Evolutionary conservation across 2,797 vertebrate species (phyloP).

Genomic region (Cryptoblepharus egeriae): DNA sequence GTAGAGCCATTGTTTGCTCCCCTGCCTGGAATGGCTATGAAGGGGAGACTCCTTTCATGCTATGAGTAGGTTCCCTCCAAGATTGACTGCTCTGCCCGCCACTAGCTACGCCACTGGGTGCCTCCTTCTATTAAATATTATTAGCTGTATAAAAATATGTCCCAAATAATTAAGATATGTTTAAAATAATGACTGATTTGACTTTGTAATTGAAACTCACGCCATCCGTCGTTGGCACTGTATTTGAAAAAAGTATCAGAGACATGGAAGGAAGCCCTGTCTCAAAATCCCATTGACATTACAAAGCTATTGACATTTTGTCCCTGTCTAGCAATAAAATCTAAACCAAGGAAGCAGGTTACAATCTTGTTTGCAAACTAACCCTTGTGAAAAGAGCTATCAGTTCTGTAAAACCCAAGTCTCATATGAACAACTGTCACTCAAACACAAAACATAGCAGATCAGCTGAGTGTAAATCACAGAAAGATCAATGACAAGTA

Average conservation of each 20-base stretch:
- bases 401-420: slow-evolving; percentile 40
- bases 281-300: slow-evolving; percentile 9
- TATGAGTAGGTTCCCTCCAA: too few species aligned
- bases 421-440: slow-evolving; percentile 38
- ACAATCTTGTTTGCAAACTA: slow-evolving; percentile 48
- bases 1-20: too few species aligned
- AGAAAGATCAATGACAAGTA: slow-evolving; percentile 43
- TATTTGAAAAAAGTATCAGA: neutral
- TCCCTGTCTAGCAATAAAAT: slow-evolving; percentile 30
- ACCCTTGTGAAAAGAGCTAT: slow-evolving; percentile 26
- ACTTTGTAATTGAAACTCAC: slow-evolving; percentile 6
- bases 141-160: rapidly evolving
- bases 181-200: slow-evolving; percentile 3
- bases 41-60: too few species aligned
- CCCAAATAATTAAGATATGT: neutral
- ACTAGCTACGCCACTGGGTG: too few species aligned
- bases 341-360: slow-evolving; percentile 31
- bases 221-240: neutral
- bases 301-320: slow-evolving; percentile 18
- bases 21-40: too few species aligned
- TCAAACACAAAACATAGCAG: slow-evolving; percentile 49
- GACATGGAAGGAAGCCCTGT: neutral
- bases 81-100: too few species aligned
- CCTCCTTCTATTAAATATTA: neutral
- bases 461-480: slow-evolving; percentile 34